phyloP scores from a whole-genome alignment of 2,888 invertebrate species.

The Agrochola macilenta region DNA sequence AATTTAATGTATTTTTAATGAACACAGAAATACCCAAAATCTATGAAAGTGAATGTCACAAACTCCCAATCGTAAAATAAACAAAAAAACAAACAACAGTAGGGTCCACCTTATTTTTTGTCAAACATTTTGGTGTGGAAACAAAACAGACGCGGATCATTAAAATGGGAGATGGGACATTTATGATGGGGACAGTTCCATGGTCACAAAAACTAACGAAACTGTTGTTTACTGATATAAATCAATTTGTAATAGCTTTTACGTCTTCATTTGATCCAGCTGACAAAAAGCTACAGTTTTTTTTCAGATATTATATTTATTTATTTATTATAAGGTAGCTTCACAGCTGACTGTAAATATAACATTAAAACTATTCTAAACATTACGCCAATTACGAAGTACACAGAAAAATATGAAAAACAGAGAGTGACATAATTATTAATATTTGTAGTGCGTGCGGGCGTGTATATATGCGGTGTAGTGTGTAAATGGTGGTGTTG shows the following conservation, averaged over 20 bases:
- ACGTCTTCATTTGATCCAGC: conserved; percentile 38
- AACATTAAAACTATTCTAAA: no score
- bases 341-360: no score
- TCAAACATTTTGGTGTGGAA: conserved; percentile 47
- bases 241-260: conserved; percentile 50
- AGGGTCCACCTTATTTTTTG: conserved; percentile 44
- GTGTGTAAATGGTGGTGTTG: no score
- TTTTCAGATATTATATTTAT: no score
- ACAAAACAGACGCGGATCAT: conserved; percentile 62
- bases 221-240: conserved; percentile 67
- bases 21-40: conserved; percentile 14
- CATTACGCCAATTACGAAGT: no score
- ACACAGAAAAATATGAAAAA: no score
- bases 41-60: conserved; percentile 24
- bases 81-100: conserved; percentile 18
- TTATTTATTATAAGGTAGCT: no score
- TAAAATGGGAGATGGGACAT: conserved; percentile 64
- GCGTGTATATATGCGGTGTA: no score
- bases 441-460: no score
- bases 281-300: background rate
- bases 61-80: conserved; percentile 21
- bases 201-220: conserved; percentile 54
- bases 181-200: conserved; percentile 54
- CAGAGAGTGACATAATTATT: no score
- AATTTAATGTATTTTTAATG: conserved; percentile 4